Base-by-base conservation (phyloP, 2,888 invertebrate species). In the Campoplex nolae region DNA sequence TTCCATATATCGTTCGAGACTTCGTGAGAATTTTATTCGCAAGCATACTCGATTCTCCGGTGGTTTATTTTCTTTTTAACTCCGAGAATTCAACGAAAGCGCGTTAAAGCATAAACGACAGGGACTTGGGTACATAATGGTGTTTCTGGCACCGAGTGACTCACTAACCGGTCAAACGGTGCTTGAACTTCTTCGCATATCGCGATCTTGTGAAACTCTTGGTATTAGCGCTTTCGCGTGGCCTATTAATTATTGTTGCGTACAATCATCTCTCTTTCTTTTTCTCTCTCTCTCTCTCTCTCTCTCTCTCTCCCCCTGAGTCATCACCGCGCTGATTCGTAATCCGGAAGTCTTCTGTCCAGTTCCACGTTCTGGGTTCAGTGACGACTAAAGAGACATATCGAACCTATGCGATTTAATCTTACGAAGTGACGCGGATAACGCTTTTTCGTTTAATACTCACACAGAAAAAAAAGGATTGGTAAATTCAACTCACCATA, bases 91-190 rank as follows among this genome's bases (percentile, higher is more conserved):
- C 51, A 71, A 54, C 38, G 54, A 75, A 45, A 54, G 65, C 32
- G 48, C 13, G 70, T 71, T 54, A 68, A 75, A 68, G 56, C 56
- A 75, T 71, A 77, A 83, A 71, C 71, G 70, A 77, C 42, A 65
- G 51, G 78, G 75, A 48, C 70, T 28, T 73, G 83, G 58, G 70
- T 45, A 87, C n/a, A 87, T 87, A 89, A 88, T 87, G 88, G 86
- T 75, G 78, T 73, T 83, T 85, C 84, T 87, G 85, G 84, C 65
- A 75, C 68, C 18, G 78, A 74, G 83, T 92, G 92, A 92, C 92
- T 92, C 92, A 92, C 90, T 89, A 90, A 90, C 89, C 89, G 91
- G 92, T 92, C 92, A 92, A 92, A 92, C 92, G 92, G 90, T 90
- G 91, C 92, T 92, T 92, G 92, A 92, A 92, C 92, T 88, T 89